A percentile compares a stretch with the other conserved stretches of the same genome.
These are phyloP conservation scores for Pyrrhosoma nymphula DNA, from an alignment of 2,888 invertebrate species.

Conservation along the genomic window DNA sequence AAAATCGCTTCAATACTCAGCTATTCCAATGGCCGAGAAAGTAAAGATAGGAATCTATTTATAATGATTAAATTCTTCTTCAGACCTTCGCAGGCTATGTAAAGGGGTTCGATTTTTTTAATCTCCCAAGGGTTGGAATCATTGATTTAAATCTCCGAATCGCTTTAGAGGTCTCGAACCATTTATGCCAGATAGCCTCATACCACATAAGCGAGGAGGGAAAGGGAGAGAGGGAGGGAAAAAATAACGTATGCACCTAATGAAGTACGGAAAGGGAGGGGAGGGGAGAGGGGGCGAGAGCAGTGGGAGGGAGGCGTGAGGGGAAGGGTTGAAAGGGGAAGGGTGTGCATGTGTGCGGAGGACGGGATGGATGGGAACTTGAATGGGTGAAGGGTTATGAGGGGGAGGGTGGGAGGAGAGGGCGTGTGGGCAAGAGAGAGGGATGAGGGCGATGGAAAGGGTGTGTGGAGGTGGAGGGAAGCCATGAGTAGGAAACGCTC, in stretches of 20 bases:
- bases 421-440: background rate
- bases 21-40: background rate
- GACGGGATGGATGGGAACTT: background rate
- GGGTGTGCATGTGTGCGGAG: background rate
- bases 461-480: too few relatives aligned
- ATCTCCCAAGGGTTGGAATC: background rate
- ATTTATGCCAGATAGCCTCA: background rate
- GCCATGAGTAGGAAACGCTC: conserved; percentile 17
- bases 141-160: background rate
- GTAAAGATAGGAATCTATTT: background rate
- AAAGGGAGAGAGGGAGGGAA: background rate
- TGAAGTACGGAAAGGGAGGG: background rate
- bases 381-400: background rate
- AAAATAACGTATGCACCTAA: background rate
- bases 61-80: background rate
- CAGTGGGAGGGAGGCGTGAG: background rate
- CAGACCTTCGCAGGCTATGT: background rate
- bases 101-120: background rate
- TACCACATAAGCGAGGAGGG: background rate
- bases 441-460: background rate
- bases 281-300: background rate
- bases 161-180: background rate
- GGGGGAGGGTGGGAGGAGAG: background rate
- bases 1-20: background rate
- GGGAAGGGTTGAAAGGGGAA: background rate